Percentiles rank a stretch among this genome's conserved stretches.
phyloP scores from a whole-genome alignment of 1,140 invertebrate species.

The Arion vulgaris region DNA sequence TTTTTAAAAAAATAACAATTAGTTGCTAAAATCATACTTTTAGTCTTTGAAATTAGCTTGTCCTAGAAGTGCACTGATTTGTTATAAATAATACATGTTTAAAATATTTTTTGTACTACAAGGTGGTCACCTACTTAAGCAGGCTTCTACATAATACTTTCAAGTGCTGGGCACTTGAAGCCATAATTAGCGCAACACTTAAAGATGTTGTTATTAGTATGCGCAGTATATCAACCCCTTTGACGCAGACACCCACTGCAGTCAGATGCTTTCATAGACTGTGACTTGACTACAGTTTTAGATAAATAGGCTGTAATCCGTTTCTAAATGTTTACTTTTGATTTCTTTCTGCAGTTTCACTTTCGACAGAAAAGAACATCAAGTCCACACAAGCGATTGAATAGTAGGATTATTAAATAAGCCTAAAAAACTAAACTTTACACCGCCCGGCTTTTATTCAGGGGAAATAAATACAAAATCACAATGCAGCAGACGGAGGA shows the following conservation, averaged over 20 bases:
- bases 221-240: not conserved
- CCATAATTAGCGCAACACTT: not conserved
- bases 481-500: slow-evolving; percentile 51
- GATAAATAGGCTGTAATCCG: not conserved
- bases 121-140: no score
- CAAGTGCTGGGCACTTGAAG: not conserved
- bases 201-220: not conserved
- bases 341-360: not conserved
- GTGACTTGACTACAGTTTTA: not conserved
- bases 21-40: no score
- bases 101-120: no score
- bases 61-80: no score
- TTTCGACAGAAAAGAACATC: not conserved
- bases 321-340: not conserved
- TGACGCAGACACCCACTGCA: not conserved
- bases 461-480: slow-evolving; percentile 40
- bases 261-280: not conserved
- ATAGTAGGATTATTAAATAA: slow-evolving; percentile 4
- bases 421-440: not conserved
- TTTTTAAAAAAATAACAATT: no score
- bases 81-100: no score
- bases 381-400: not conserved
- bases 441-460: slow-evolving; percentile 19
- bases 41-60: no score
- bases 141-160: no score